Base-by-base conservation (phyloP, 2,113 vertebrate genomes). In the Neodontobutis hainanensis region DNA sequence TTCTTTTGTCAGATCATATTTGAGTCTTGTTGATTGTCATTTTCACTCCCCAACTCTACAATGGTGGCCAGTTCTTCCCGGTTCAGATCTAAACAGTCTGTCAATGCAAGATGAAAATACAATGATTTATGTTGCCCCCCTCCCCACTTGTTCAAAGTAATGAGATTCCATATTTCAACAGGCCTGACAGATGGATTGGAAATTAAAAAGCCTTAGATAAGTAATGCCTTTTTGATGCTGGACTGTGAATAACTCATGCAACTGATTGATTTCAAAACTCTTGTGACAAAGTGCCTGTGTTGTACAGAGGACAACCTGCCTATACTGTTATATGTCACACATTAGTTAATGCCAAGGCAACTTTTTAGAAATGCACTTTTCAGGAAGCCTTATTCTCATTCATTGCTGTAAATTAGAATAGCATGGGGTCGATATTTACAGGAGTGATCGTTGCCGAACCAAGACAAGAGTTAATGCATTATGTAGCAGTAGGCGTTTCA, bases 151-250 rank as follows among this genome's bases (percentile, higher is more conserved):
- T 92, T 93, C 86, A 92, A 90, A 92, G 86, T 91, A 92, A 92
- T 91, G 88, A 91, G 90, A 93, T 92, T 92, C 88, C 86, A 90
- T 89, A 91, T 92, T 92, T 93, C 89, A 90, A 68, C 72, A 65
- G 44, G 63, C 79, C 83, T 89, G 91, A 91, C 89, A 92, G 91
- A 92, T 90, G 90, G 85, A 93, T 91, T 91, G 83, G 80, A 91
- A 92, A 92, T 92, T 91, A 92, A 93, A 27, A 90, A 90, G 83
- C 85, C 85, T 85, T 84, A 87, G 89, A 91, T 91, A 92, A 92
- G 88, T 92, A 91, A 93, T 92, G 91, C 81, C 85, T 91, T 92
- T 91, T 91, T 92, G 91, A 93, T 92, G 86, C 85, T 79, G 85
- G 86, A 86, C 87, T 84, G 84, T 82, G 85, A 90, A 87, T 90